Conservation (phyloP, 2,888 invertebrate genomes). For the Nezara viridula region DNA sequence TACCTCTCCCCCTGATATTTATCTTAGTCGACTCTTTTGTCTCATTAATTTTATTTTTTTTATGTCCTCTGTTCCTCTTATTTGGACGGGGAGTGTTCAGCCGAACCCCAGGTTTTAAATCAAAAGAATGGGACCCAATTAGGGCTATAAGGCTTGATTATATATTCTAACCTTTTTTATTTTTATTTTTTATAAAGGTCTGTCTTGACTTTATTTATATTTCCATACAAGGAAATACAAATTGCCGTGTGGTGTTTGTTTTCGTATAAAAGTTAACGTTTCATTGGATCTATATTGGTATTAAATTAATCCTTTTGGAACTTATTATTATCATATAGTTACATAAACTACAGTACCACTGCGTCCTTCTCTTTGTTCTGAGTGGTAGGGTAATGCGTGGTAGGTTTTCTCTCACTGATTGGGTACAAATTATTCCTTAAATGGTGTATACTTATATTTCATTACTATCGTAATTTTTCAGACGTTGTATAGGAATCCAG, state of each 20-base stretch:
- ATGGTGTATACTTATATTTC: too few relatives aligned
- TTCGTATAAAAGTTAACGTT: neutral
- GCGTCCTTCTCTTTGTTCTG: too few relatives aligned
- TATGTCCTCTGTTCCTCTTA: neutral
- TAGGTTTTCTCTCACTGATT: too few relatives aligned
- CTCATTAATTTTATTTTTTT: neutral
- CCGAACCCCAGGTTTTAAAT: neutral
- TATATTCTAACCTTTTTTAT: neutral
- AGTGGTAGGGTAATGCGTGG: too few relatives aligned
- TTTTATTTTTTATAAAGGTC: neutral
- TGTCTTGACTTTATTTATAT: neutral
- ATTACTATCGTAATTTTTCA: too few relatives aligned
- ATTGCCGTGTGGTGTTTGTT: neutral
- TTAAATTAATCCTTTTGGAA: too few relatives aligned
- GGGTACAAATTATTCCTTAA: too few relatives aligned
- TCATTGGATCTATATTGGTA: neutral
- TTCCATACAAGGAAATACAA: neutral
- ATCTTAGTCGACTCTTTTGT: slow-evolving; percentile 14
- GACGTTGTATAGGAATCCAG: too few relatives aligned
- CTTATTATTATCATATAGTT: too few relatives aligned
- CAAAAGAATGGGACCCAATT: slow-evolving; percentile 13
- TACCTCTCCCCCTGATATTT: neutral
- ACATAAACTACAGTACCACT: too few relatives aligned
- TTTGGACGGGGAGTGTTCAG: neutral
- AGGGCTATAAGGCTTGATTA: neutral